Percentiles rank a stretch among this genome's conserved stretches.
Conservation (phyloP, 2,113 vertebrate species). For the Ursus arctos region DNA sequence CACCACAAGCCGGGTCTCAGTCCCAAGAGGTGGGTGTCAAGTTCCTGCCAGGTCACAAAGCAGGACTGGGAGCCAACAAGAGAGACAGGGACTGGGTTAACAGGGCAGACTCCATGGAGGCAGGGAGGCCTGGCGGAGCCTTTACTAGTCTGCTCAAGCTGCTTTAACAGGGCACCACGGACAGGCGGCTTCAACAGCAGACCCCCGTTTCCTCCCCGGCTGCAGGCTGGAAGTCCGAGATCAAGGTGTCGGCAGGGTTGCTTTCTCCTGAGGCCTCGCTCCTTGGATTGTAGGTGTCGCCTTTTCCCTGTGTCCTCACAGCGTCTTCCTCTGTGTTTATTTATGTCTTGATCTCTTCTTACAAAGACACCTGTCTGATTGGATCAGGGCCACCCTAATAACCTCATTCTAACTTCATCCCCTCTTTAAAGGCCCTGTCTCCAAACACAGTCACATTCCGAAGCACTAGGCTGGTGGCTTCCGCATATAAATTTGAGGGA, state of each 20-base stretch:
- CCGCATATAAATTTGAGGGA: rapidly evolving
- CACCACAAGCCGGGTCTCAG: not conserved
- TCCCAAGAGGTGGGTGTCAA: too few species aligned
- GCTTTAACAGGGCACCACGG: rapidly evolving
- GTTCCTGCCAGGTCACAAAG: rapidly evolving
- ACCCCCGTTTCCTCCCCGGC: rapidly evolving
- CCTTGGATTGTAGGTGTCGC: rapidly evolving
- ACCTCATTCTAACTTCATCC: not conserved
- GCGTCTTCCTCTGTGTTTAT: not conserved
- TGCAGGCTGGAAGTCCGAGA: not conserved
- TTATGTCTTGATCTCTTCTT: not conserved
- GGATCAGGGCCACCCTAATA: too few species aligned
- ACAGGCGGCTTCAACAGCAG: not conserved
- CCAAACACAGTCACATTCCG: not conserved
- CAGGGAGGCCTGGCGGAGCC: not conserved
- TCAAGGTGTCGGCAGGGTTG: rapidly evolving
- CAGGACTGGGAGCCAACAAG: not conserved
- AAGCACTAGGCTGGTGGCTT: not conserved
- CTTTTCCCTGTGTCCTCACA: rapidly evolving
- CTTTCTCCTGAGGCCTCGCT: not conserved
- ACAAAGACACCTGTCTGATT: rapidly evolving
- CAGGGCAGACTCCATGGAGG: not conserved
- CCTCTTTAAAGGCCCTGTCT: not conserved
- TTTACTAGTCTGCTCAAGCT: rapidly evolving
- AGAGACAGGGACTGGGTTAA: rapidly evolving